Percentiles rank a stretch among this genome's conserved stretches.
These are phyloP conservation scores for Chiroxiphia lanceolata DNA, from an alignment of 2,797 vertebrate species.

Conservation along the genomic window DNA sequence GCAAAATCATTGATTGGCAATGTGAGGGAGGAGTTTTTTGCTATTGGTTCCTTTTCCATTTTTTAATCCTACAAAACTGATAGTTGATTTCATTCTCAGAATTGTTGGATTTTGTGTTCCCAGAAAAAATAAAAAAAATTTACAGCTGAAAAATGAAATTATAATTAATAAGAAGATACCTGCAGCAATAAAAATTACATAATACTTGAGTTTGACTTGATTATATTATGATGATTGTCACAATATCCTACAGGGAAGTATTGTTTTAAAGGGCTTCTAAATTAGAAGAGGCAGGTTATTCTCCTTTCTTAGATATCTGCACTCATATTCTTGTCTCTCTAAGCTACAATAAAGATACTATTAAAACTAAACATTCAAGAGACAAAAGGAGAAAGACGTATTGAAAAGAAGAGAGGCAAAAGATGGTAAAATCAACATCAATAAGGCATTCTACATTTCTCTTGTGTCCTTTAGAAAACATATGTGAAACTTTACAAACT, in stretches of 20 bases:
- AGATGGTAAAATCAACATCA: neutral
- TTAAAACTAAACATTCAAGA: neutral
- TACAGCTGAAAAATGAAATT: neutral
- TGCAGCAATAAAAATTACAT: neutral
- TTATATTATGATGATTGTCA: neutral
- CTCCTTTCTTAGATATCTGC: neutral
- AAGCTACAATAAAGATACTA: neutral
- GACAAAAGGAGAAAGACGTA: neutral
- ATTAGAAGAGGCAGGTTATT: neutral
- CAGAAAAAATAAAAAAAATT: neutral
- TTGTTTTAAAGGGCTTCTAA: neutral
- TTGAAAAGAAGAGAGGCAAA: neutral
- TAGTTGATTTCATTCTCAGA: neutral
- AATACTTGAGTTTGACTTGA: neutral
- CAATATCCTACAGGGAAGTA: neutral
- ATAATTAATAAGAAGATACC: neutral
- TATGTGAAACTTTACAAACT: neutral
- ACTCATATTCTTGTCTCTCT: neutral
- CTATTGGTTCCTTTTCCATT: neutral
- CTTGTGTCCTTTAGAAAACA: neutral
- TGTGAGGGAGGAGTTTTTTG: neutral
- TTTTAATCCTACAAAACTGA: neutral
- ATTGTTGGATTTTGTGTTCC: neutral
- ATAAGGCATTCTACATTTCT: neutral
- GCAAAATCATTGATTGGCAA: neutral